Percentiles rank a stretch among this genome's conserved stretches.
phyloP scores from a whole-genome alignment of 2,797 vertebrate species.

The Galagoides demidoff region DNA sequence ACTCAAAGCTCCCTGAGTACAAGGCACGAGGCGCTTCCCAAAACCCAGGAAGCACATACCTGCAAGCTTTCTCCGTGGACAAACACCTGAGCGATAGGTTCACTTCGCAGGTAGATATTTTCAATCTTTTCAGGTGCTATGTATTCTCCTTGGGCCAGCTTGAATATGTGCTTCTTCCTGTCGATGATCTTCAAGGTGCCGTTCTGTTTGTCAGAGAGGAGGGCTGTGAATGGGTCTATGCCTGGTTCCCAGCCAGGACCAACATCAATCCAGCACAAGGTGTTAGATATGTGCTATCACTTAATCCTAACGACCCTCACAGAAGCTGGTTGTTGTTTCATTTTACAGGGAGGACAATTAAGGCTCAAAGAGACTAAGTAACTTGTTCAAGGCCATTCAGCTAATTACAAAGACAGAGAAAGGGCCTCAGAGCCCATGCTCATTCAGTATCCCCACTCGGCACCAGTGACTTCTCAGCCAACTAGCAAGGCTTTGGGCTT shows the following conservation, averaged over 20 bases:
- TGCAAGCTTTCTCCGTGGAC: constrained; percentile 97
- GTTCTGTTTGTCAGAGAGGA: constrained; percentile 88
- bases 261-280: neutral
- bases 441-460: neutral
- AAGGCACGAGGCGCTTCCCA: fast-evolving
- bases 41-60: constrained; percentile 83
- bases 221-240: neutral
- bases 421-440: neutral
- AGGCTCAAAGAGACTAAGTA: neutral
- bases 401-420: neutral
- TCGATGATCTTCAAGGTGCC: constrained; percentile 97
- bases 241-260: neutral
- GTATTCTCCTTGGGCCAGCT: constrained; percentile 98
- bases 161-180: constrained; percentile 99
- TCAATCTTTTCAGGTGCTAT: constrained; percentile 99
- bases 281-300: neutral
- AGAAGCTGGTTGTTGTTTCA: neutral
- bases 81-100: constrained; percentile 94
- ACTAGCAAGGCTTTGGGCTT: fast-evolving
- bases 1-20: no score
- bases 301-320: neutral
- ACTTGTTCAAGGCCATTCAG: neutral
- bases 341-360: neutral
- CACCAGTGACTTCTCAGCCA: neutral
- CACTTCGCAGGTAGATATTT: constrained; percentile 92